Conservation (phyloP, 2,888 invertebrate genomes). For the Drosophila rubida region DNA sequence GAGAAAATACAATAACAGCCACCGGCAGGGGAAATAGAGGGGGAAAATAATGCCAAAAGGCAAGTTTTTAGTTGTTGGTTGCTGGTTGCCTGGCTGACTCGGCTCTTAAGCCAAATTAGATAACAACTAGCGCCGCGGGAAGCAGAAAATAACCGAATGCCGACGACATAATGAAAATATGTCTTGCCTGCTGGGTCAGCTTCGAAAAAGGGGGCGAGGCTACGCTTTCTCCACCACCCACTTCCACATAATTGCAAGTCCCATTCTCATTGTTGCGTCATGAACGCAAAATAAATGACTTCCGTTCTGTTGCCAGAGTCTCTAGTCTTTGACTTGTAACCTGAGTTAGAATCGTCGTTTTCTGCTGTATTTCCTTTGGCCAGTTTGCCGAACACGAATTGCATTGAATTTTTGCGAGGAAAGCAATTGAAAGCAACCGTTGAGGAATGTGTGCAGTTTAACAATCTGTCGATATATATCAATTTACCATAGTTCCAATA, state of each 20-base stretch:
- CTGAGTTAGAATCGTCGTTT: conserved; percentile 28
- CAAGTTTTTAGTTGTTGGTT: conserved; percentile 21
- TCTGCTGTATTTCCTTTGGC: conserved; percentile 17
- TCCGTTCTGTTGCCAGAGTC: conserved; percentile 43
- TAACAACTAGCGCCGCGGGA: conserved; percentile 55
- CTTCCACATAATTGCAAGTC: conserved; percentile 51
- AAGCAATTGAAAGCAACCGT: background rate
- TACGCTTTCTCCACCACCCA: background rate
- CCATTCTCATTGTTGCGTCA: conserved; percentile 60
- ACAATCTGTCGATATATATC: background rate
- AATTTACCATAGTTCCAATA: background rate
- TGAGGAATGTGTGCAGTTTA: background rate
- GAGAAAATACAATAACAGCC: conserved; percentile 5
- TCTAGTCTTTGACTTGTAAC: conserved; percentile 20
- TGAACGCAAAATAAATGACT: conserved; percentile 59
- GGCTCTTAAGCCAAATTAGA: conserved; percentile 64
- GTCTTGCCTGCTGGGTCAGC: conserved; percentile 5
- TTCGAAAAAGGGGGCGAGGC: conserved; percentile 1
- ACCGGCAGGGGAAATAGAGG: background rate
- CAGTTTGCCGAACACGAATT: conserved; percentile 26
- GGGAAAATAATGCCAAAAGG: conserved; percentile 20
- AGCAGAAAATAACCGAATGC: conserved; percentile 33
- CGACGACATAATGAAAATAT: conserved; percentile 36
- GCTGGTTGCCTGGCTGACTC: conserved; percentile 12
- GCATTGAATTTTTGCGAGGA: background rate